A percentile compares a stretch with the other conserved stretches of the same genome.
phyloP scores from a whole-genome alignment of 2,113 vertebrate genomes.

The Syngnathoides biaculeatus region DNA sequence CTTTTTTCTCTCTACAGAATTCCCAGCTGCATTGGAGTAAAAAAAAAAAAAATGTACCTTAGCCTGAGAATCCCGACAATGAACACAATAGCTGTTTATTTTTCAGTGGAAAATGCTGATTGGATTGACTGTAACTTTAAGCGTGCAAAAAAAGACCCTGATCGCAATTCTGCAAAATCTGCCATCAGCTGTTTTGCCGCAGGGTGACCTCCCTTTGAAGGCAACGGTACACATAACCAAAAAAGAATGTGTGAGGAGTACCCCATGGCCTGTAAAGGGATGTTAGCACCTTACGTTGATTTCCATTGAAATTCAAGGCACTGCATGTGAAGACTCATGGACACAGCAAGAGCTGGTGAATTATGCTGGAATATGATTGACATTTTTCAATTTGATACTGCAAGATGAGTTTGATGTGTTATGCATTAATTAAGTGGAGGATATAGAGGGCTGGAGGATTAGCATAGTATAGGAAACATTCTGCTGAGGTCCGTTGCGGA shows the following conservation, averaged over 20 bases:
- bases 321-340: constrained; percentile 28
- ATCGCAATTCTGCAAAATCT: constrained; percentile 6
- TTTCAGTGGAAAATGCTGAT: not conserved
- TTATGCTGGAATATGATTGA: constrained; percentile 52
- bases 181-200: constrained; percentile 20
- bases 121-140: not conserved
- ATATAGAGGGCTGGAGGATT: constrained; percentile 49
- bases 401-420: constrained; percentile 40
- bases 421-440: constrained; percentile 51
- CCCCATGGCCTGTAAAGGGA: constrained; percentile 23
- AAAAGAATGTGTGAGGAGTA: constrained; percentile 13
- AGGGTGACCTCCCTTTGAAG: constrained; percentile 29
- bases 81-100: not conserved
- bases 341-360: constrained; percentile 28
- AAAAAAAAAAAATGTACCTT: not conserved
- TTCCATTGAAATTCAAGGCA: constrained; percentile 47
- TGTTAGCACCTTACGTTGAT: constrained; percentile 43
- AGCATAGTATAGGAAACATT: constrained; percentile 16
- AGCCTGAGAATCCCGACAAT: not conserved
- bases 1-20: not conserved
- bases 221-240: constrained; percentile 28
- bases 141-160: constrained; percentile 1
- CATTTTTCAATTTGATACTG: constrained; percentile 57
- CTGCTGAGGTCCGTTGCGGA: constrained; percentile 19
- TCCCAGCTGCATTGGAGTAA: constrained; percentile 4